These are phyloP conservation scores for Falco concolor DNA, from an alignment of 2,797 vertebrate genomes.

Conservation along the genomic window DNA sequence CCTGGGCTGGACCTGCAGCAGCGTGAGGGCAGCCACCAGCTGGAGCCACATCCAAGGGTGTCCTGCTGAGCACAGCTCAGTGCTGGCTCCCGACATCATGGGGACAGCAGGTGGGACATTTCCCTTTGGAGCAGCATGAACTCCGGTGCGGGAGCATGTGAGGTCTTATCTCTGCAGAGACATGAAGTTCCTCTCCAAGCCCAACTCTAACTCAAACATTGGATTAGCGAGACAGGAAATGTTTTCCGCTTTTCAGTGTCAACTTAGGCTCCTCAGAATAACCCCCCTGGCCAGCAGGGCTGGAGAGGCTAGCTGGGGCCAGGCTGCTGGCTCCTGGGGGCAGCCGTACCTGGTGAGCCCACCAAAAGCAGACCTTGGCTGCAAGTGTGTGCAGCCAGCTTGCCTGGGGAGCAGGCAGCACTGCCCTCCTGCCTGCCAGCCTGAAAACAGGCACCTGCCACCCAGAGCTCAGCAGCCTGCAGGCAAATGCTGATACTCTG, in stretches of 20 bases:
- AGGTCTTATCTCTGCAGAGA: not conserved
- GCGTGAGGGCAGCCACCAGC: not conserved
- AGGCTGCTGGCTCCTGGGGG: not conserved
- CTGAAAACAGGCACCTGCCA: not conserved
- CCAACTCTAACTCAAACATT: conserved; percentile 18
- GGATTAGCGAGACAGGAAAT: not conserved
- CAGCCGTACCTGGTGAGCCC: not conserved
- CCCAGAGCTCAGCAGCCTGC: not conserved
- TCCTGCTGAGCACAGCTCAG: not conserved
- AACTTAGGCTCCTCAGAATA: not conserved
- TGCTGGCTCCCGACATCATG: fast-evolving
- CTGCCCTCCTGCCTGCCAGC: not conserved
- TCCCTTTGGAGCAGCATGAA: not conserved
- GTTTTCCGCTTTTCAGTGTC: not conserved
- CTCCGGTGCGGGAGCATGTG: not conserved
- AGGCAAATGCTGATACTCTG: not conserved
- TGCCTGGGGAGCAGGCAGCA: not conserved
- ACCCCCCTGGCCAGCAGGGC: not conserved
- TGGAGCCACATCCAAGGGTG: not conserved
- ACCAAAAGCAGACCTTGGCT: not conserved
- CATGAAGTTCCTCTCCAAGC: not conserved
- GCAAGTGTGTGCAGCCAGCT: not conserved
- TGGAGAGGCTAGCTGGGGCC: not conserved
- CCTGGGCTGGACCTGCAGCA: not conserved
- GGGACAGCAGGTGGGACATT: not conserved